These are phyloP conservation scores for Willisornis vidua DNA, from an alignment of 2,113 vertebrate species.

Conservation along the genomic window DNA sequence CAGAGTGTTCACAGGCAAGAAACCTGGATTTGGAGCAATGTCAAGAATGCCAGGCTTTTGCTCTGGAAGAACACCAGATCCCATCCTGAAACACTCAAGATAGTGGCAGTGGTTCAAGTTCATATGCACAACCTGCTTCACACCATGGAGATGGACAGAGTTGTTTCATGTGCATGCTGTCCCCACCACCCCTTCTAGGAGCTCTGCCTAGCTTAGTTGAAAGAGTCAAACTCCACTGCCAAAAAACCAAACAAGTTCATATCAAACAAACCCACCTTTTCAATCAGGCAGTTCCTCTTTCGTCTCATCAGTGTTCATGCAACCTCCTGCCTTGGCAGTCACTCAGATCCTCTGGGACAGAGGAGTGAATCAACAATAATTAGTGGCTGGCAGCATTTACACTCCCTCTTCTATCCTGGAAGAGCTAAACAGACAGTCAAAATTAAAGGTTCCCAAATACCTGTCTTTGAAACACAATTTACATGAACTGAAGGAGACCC, in stretches of 20 bases:
- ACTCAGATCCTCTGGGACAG: not conserved
- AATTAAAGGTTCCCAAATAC: not conserved
- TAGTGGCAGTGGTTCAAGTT: not conserved
- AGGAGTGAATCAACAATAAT: conserved; percentile 26
- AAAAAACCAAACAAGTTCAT: not conserved
- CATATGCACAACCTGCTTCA: not conserved
- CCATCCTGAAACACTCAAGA: not conserved
- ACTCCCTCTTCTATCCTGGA: not conserved
- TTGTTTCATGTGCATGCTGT: not conserved
- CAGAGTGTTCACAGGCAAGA: not conserved
- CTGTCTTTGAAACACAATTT: not conserved
- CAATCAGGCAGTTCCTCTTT: not conserved
- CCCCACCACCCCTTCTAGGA: not conserved
- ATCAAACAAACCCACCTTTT: not conserved
- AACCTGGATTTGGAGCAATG: not conserved
- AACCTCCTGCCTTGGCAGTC: not conserved
- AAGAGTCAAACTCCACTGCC: not conserved
- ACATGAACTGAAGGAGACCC: not conserved
- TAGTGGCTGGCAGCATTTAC: conserved; percentile 12
- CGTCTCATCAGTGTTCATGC: not conserved
- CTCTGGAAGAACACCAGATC: not conserved
- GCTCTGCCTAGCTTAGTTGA: not conserved
- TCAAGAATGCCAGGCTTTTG: not conserved
- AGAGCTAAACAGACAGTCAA: not conserved
- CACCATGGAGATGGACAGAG: fast-evolving